phyloP scores from a whole-genome alignment of 2,797 vertebrate species.

The Centropyge bicolor region DNA sequence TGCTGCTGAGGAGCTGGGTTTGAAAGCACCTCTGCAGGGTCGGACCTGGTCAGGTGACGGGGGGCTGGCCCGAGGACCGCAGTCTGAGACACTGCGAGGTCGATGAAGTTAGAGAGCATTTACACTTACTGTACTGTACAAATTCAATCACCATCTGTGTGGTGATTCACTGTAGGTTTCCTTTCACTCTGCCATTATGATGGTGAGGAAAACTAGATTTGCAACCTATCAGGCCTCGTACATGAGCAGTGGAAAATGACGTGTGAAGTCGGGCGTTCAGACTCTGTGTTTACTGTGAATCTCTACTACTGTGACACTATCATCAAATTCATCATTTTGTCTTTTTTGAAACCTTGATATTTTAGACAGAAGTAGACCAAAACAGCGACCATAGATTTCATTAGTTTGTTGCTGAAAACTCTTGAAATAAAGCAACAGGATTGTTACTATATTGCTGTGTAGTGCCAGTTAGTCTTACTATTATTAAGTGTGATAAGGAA shows the following conservation, averaged over 20 bases:
- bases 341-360: too few species aligned
- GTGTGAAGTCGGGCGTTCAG: not conserved
- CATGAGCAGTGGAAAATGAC: not conserved
- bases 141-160: conserved; percentile 63
- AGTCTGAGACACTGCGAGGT: conserved; percentile 60
- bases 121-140: conserved; percentile 59
- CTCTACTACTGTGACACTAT: too few species aligned
- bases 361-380: too few species aligned
- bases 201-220: conserved; percentile 27
- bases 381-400: too few species aligned
- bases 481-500: not conserved
- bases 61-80: not conserved
- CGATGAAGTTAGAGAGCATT: conserved; percentile 75
- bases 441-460: not conserved
- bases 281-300: not conserved
- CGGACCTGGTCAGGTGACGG: conserved; percentile 15
- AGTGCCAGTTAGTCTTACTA: not conserved
- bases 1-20: conserved; percentile 1
- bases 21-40: conserved; percentile 2
- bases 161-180: conserved; percentile 36
- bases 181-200: conserved; percentile 27
- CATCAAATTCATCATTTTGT: too few species aligned
- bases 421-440: too few species aligned
- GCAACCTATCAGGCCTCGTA: conserved; percentile 13
- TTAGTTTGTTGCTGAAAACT: too few species aligned